These are phyloP conservation scores for Abrostola tripartita DNA, from an alignment of 2,888 invertebrate species.

Conservation along the genomic window DNA sequence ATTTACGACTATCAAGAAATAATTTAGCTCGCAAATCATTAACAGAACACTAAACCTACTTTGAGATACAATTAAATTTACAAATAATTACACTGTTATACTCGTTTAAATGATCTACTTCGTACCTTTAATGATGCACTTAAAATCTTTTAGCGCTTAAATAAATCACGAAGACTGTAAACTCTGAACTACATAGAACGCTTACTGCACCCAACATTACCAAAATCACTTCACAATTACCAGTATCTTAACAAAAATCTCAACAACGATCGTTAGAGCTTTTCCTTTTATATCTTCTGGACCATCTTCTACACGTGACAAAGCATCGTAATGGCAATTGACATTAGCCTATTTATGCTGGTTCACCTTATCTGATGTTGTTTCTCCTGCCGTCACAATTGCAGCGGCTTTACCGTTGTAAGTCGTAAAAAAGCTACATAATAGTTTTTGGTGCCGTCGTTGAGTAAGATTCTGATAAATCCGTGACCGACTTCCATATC, in stretches of 20 bases:
- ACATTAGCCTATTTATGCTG: constrained; percentile 82
- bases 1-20: background rate
- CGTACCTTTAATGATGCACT: background rate
- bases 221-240: constrained; percentile 35
- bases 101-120: background rate
- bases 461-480: constrained; percentile 67
- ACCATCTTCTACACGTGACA: constrained; percentile 81
- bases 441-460: constrained; percentile 61
- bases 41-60: constrained; percentile 5
- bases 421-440: constrained; percentile 65
- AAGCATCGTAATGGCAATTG: constrained; percentile 79
- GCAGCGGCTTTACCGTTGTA: constrained; percentile 64
- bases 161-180: background rate
- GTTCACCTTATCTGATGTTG: constrained; percentile 74
- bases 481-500: constrained; percentile 77
- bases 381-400: constrained; percentile 70
- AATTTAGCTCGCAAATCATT: background rate
- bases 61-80: background rate
- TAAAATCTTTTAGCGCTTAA: background rate
- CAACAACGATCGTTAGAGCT: constrained; percentile 48
- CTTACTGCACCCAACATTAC: constrained; percentile 8
- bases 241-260: constrained; percentile 42
- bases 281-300: constrained; percentile 60
- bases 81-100: background rate
- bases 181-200: background rate